Conservation (phyloP, 2,888 invertebrate species). For the Torymus aiolomorphi region DNA sequence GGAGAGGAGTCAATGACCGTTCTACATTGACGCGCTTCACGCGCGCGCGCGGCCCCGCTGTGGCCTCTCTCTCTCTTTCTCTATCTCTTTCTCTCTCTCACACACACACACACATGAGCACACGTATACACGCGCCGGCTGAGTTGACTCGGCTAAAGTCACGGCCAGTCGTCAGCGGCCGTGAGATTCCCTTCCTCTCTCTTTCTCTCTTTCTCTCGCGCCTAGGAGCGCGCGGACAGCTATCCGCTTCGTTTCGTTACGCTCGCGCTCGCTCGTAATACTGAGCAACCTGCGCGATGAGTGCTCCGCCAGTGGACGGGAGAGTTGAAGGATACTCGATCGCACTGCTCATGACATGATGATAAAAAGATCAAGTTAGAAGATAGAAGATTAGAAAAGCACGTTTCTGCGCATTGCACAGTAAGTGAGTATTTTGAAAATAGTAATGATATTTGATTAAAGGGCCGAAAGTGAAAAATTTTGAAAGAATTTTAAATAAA, state of each 20-base stretch:
- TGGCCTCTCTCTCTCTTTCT: not conserved
- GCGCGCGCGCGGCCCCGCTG: slow-evolving; percentile 40
- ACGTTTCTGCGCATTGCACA: too few species aligned
- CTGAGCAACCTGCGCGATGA: slow-evolving; percentile 32
- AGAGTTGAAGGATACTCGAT: too few species aligned
- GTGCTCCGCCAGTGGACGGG: too few species aligned
- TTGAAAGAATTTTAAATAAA: too few species aligned
- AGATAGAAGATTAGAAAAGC: too few species aligned
- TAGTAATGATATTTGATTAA: too few species aligned
- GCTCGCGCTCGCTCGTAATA: slow-evolving; percentile 55
- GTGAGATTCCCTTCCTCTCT: slow-evolving; percentile 70
- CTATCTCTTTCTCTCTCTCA: not conserved
- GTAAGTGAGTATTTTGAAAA: too few species aligned
- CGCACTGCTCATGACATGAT: too few species aligned
- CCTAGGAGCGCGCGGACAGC: too few species aligned
- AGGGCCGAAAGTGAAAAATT: too few species aligned
- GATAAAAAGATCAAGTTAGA: too few species aligned
- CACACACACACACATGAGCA: slow-evolving; percentile 4
- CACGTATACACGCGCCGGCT: slow-evolving; percentile 58
- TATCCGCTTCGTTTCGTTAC: slow-evolving; percentile 64
- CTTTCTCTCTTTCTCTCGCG: too few species aligned
- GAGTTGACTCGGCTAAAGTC: slow-evolving; percentile 66
- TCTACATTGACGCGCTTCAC: slow-evolving; percentile 75
- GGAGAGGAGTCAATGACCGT: slow-evolving; percentile 74
- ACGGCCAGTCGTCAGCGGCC: slow-evolving; percentile 75